Percentiles rank a stretch among this genome's conserved stretches.
Evolutionary conservation across 2,888 invertebrate species (phyloP).

Genomic region (Himalopsyche kuldschensis): DNA sequence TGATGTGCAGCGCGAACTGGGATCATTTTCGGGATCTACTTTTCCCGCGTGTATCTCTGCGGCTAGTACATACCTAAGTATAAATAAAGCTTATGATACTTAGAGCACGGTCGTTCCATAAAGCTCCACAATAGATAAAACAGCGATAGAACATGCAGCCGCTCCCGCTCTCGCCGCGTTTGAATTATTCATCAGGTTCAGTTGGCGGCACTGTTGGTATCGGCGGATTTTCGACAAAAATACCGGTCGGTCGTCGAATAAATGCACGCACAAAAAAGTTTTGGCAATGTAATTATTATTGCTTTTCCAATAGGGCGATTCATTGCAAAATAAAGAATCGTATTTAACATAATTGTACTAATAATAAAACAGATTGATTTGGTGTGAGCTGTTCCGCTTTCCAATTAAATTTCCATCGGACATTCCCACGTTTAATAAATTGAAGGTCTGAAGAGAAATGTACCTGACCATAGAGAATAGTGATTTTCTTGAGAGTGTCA

Average conservation of each 20-base stretch:
- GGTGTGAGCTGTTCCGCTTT: too few relatives aligned
- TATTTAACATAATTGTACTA: too few relatives aligned
- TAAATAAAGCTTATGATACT: slow-evolving; percentile 38
- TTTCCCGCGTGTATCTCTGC: background rate
- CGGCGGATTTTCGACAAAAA: slow-evolving; percentile 54
- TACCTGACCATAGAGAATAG: too few relatives aligned
- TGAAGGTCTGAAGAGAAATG: too few relatives aligned
- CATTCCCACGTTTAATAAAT: too few relatives aligned
- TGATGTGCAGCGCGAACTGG: background rate
- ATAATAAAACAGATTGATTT: too few relatives aligned
- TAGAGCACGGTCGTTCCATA: slow-evolving; percentile 31
- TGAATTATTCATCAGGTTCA: slow-evolving; percentile 63
- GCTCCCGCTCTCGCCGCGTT: slow-evolving; percentile 51
- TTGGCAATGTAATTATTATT: background rate
- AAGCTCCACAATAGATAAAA: slow-evolving; percentile 59
- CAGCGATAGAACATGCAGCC: slow-evolving; percentile 62
- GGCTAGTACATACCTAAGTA: slow-evolving; percentile 7
- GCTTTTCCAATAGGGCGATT: background rate
- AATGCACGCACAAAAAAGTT: slow-evolving; percentile 12
- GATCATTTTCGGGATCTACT: slow-evolving; percentile 1
- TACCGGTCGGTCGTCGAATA: background rate
- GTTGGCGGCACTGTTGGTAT: slow-evolving; percentile 62
- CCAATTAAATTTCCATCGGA: too few relatives aligned
- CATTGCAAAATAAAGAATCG: too few relatives aligned
- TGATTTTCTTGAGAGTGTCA: too few relatives aligned